Percentiles rank a stretch among this genome's conserved stretches.
Evolutionary conservation across 1,140 invertebrate genomes (phyloP).

Genomic region (Aphelenchoides avenae): DNA sequence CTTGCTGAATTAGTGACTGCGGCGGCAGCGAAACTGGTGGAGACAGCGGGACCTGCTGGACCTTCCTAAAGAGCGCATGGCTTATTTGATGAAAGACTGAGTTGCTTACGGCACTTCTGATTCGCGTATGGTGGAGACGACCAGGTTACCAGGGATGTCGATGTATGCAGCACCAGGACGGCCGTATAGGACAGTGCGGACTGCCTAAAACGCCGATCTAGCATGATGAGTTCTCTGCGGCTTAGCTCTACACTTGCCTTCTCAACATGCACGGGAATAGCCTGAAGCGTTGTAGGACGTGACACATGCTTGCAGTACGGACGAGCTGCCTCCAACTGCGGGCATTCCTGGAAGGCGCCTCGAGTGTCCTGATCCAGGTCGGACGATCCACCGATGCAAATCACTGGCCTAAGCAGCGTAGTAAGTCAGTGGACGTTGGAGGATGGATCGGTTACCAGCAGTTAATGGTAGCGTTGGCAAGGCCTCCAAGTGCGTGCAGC

Average conservation of each 20-base stretch:
- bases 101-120: too few species aligned
- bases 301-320: constrained; percentile 84
- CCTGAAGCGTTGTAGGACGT: constrained; percentile 72
- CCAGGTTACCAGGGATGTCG: constrained; percentile 79
- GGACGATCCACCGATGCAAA: constrained; percentile 84
- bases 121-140: constrained; percentile 66
- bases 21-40: constrained; percentile 71
- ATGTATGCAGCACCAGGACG: constrained; percentile 80
- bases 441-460: constrained; percentile 84
- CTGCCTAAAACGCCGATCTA: too few species aligned
- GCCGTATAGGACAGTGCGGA: constrained; percentile 76
- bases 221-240: too few species aligned
- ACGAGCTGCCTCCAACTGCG: constrained; percentile 76
- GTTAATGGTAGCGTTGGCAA: constrained; percentile 92
- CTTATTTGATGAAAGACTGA: too few species aligned
- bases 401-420: constrained; percentile 77
- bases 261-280: constrained; percentile 85
- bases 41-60: constrained; percentile 59
- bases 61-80: too few species aligned
- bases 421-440: too few species aligned
- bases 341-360: constrained; percentile 90
- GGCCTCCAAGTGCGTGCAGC: constrained; percentile 81
- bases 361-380: constrained; percentile 83
- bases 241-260: too few species aligned
- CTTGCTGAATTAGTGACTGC: constrained; percentile 67